Percentiles rank a stretch among this genome's conserved stretches.
Evolutionary conservation across 2,888 invertebrate genomes (phyloP).

Genomic region (Galeopsomyia nigrocyanea): DNA sequence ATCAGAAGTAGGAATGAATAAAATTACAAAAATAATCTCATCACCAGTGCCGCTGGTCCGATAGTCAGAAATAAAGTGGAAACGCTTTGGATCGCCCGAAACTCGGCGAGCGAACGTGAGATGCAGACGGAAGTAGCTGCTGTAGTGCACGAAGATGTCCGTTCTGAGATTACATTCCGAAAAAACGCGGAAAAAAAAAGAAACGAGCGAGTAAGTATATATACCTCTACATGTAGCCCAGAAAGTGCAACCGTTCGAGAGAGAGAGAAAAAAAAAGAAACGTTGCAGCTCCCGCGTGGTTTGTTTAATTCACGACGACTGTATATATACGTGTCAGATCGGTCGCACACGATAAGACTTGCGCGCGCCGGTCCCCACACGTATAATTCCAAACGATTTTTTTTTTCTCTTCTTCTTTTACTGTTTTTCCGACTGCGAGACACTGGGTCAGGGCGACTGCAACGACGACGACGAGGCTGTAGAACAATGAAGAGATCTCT

Average conservation of each 20-base stretch:
- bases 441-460: not conserved
- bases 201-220: too few relatives aligned
- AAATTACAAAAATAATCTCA: not conserved
- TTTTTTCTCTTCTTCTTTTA: not conserved
- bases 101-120: slow-evolving; percentile 28
- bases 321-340: not conserved
- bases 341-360: not conserved
- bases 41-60: too few relatives aligned
- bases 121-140: slow-evolving; percentile 31
- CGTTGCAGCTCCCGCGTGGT: not conserved
- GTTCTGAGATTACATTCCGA: slow-evolving; percentile 36
- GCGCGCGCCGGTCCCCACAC: not conserved
- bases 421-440: not conserved
- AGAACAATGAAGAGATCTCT: too few relatives aligned
- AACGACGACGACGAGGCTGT: not conserved
- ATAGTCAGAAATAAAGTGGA: slow-evolving; percentile 1
- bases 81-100: not conserved
- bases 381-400: not conserved
- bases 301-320: not conserved
- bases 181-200: not conserved
- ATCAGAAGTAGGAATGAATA: not conserved
- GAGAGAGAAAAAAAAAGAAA: not conserved
- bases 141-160: slow-evolving; percentile 17
- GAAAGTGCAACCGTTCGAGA: too few relatives aligned
- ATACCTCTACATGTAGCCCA: too few relatives aligned